Evolutionary conservation across 2,113 vertebrate species (phyloP), one percentile per base, ranked within the genome.

Genomic region (Percopsis transmontana): DNA sequence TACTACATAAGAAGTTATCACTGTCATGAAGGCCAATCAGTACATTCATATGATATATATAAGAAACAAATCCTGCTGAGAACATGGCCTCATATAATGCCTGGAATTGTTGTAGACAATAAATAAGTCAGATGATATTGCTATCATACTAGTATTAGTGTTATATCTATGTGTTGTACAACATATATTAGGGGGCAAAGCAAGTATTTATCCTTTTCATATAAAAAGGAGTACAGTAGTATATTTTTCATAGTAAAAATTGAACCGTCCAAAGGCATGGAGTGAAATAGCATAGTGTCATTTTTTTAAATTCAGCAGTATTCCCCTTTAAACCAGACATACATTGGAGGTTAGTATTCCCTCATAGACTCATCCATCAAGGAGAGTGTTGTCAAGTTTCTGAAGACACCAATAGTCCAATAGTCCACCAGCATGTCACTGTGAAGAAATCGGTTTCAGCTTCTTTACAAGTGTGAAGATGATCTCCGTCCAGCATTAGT

Each of bases 241-340:
- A 40, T 15, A 59, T 13, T 1, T 52, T 20, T 45, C 51, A 11
- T 14, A 38, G 27, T n/a, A 73, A 53, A 68, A 39, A 73, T 20
- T 57, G 39, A 80, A 72, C 70, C 55, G 66, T 53, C 57, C 72
- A 50, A 48, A 62, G 69, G 40, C 58, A 62, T 64, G 20, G 27
- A 33, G 27, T 33, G 60, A 66, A 56, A 45, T 59, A 73, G 79
- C 74, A 65, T 15, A 62, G 81, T n/a, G n/a, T 62, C 23, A 58
- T 75, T 72, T 23, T 16, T 65, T 55, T 53, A 52, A 72, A 45
- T 68, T 76, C 66, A 74, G 53, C 61, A 75, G 59, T 51, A 54
- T 73, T 73, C 59, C 72, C 76, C 58, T 52, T 74, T 44, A 64
- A 40, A 48, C 27, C 1, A 50, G 67, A 60, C 56, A 41, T 50